Conservation (phyloP, 2,797 vertebrate species). For the Onychomys arenicola region DNA sequence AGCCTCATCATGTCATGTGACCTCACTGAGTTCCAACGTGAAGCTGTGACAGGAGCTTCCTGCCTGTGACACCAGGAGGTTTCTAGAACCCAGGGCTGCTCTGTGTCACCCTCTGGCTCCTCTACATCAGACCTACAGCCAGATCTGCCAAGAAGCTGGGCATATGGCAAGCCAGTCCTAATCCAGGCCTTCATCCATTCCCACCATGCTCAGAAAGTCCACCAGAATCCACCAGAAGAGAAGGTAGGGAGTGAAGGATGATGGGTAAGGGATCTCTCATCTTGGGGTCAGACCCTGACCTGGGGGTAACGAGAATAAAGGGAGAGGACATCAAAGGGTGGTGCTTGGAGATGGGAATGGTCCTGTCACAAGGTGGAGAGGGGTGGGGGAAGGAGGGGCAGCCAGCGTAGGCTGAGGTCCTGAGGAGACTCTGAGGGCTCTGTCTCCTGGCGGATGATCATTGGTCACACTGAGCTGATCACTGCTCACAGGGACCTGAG, state of each 20-base stretch:
- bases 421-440: not conserved
- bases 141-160: not conserved
- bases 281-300: not conserved
- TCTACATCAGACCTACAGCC: not conserved
- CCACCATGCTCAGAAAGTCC: not conserved
- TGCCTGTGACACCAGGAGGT: not conserved
- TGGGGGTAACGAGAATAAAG: not conserved
- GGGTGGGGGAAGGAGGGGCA: not conserved
- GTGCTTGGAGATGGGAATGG: not conserved
- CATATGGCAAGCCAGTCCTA: no score
- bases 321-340: fast-evolving
- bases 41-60: not conserved
- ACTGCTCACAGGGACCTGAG: fast-evolving
- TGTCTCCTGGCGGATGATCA: no score
- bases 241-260: not conserved
- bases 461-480: not conserved
- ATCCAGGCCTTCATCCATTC: not conserved
- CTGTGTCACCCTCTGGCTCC: not conserved
- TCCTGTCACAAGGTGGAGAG: not conserved
- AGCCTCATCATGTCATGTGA: fast-evolving
- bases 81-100: not conserved
- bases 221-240: not conserved
- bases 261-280: not conserved
- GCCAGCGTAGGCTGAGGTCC: fast-evolving
- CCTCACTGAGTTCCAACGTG: not conserved